Evolutionary conservation across 35 echinoderm and acorn worm genomes (phyloP), one percentile per base, ranked within the genome.

Genomic region (Hemicentrotus pulcherrimus): DNA sequence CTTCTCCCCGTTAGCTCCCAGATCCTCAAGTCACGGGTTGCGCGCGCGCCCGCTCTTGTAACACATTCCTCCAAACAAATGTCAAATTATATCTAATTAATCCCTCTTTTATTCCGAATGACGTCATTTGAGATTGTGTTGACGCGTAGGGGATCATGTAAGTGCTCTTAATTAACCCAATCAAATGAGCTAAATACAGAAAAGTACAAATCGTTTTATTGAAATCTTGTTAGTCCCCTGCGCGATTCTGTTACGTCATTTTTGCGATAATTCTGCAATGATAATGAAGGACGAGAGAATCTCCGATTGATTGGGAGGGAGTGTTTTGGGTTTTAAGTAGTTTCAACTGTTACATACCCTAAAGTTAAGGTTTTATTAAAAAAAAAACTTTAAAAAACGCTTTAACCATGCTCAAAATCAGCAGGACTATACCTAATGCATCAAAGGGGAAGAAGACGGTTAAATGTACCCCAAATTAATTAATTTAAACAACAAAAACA

Each of bases 141-240:
- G 65, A 15, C 65, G 65, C 18, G 65, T 28, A 28, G 22, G 22
- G 65, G 65, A 78, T 78, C 65, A n/a, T 78, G 65, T 78, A 78
- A 78, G 65, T 78, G 65, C 65, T 78, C 28, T 78, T 78, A 78
- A 78, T 78, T 78, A 78, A 24, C 65, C 65, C 65, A 6, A 7
- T 78, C 65, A 78, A 78, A 4, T 78, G 65, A 78, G 65, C 65
- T 78, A 78, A 78, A 24, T 78, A 22, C 19, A 78, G 65, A 78
- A 78, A 78, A 78, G 61, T 78, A 78, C 24, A 78, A 78, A 78
- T 78, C 65, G 65, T 78, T 78, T 78, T 78, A 78, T 78, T 78
- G 22, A 78, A 78, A 78, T 28, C 65, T 28, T 78, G 24, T 78
- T 78, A 28, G 5, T 22, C 22, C 24, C 18, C 65, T 6, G 65